Conservation (phyloP, 2,888 invertebrate species). For the Epinotia ramella region DNA sequence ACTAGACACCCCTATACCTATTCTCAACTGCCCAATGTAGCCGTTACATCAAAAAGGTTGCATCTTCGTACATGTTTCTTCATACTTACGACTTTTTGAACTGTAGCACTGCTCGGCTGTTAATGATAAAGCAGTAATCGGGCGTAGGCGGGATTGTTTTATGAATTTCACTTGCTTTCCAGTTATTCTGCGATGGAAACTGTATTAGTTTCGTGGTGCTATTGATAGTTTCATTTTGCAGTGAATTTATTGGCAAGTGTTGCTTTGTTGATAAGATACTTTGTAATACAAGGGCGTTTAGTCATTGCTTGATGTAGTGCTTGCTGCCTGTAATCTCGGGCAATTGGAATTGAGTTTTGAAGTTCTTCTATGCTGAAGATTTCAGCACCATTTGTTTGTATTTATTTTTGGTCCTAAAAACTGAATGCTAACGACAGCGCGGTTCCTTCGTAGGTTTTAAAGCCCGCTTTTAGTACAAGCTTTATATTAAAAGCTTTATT, state of each 20-base stretch:
- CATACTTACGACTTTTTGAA: not conserved
- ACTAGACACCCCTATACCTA: conserved; percentile 26
- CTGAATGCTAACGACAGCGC: no score
- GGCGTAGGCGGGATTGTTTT: conserved; percentile 45
- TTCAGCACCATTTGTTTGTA: no score
- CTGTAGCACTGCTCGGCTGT: not conserved
- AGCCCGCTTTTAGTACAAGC: no score
- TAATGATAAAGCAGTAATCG: conserved; percentile 43
- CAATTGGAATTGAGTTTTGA: no score
- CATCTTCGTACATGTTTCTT: not conserved
- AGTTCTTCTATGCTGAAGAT: no score
- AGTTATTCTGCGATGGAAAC: conserved; percentile 39
- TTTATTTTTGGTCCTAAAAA: no score
- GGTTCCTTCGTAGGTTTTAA: no score
- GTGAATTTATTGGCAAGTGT: conserved; percentile 21
- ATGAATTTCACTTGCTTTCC: conserved; percentile 45
- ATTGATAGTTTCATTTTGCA: conserved; percentile 31
- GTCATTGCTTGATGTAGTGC: not conserved
- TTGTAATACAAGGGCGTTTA: conserved; percentile 28
- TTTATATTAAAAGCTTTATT: no score
- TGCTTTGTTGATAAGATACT: conserved; percentile 27
- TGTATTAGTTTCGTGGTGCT: conserved; percentile 38
- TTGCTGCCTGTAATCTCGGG: not conserved
- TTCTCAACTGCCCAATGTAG: conserved; percentile 25
- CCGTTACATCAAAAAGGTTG: not conserved